A percentile compares a stretch with the other conserved stretches of the same genome.
Evolutionary conservation across 2,797 vertebrate species (phyloP).

Genomic region (Sebastes hubbsi): DNA sequence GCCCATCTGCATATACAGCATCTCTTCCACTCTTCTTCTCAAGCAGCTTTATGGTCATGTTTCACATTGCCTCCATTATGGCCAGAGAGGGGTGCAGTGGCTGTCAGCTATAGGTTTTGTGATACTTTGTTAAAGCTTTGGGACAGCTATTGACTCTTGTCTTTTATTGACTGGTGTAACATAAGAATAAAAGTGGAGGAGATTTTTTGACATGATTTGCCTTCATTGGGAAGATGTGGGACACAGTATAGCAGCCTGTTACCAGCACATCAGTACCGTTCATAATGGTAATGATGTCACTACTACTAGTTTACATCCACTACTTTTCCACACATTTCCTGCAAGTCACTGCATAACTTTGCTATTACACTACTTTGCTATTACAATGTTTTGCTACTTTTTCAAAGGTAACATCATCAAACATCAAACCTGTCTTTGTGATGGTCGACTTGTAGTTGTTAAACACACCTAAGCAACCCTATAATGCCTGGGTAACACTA

Average conservation of each 20-base stretch:
- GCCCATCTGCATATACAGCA: not conserved
- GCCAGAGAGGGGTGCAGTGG: not conserved
- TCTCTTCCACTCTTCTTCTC: slow-evolving; percentile 1
- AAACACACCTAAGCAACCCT: too few species aligned
- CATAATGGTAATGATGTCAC: not conserved
- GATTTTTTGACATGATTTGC: not conserved
- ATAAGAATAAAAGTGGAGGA: not conserved
- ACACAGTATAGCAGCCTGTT: not conserved
- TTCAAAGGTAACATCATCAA: not conserved
- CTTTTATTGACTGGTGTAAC: not conserved
- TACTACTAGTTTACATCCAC: not conserved
- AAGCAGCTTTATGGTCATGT: not conserved
- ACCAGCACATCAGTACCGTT: not conserved
- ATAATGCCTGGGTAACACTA: not conserved
- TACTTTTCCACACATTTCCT: not conserved
- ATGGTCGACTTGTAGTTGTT: too few species aligned
- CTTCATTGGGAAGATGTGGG: not conserved
- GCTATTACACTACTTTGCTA: not conserved
- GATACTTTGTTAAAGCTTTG: not conserved
- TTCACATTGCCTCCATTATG: not conserved
- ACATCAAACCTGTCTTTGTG: too few species aligned
- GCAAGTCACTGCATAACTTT: not conserved
- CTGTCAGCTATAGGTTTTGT: not conserved
- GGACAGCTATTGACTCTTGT: not conserved
- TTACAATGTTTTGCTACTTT: not conserved